phyloP scores from a whole-genome alignment of 2,888 invertebrate species.

The Aspidiotus destructor region DNA sequence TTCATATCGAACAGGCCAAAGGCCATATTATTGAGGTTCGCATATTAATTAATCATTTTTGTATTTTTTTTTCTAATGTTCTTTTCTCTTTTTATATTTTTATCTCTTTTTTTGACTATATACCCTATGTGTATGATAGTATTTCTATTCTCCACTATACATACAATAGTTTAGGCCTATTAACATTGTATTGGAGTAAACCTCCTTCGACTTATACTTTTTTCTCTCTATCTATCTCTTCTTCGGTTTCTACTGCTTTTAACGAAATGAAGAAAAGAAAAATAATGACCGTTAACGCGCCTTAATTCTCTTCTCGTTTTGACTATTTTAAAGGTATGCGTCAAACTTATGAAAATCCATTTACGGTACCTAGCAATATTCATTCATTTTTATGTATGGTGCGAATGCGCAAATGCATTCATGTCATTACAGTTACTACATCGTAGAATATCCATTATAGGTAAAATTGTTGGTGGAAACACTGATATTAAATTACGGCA shows the following conservation, averaged over 20 bases:
- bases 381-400: slow-evolving; percentile 33
- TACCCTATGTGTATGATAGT: not conserved
- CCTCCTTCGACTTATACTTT: not conserved
- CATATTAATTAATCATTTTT: slow-evolving; percentile 24
- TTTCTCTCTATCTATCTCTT: slow-evolving; percentile 4
- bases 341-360: slow-evolving; percentile 32
- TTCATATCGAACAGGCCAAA: slow-evolving; percentile 97
- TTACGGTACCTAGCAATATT: slow-evolving; percentile 29
- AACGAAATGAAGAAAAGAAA: slow-evolving; percentile 6
- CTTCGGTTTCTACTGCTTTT: slow-evolving; percentile 14
- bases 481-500: slow-evolving; percentile 30
- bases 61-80: slow-evolving; percentile 6
- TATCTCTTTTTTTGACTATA: slow-evolving; percentile 1
- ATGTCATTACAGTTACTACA: slow-evolving; percentile 27
- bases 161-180: too few species aligned
- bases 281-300: slow-evolving; percentile 8
- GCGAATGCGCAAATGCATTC: slow-evolving; percentile 32
- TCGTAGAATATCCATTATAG: slow-evolving; percentile 31
- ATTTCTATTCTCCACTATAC: too few species aligned
- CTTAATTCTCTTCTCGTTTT: slow-evolving; percentile 29
- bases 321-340: slow-evolving; percentile 31
- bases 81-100: not conserved
- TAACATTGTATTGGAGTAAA: not conserved
- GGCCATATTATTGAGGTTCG: slow-evolving; percentile 88
- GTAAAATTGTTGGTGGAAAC: slow-evolving; percentile 31